Conservation (phyloP, 2,113 vertebrate species). For the Grus americana region DNA sequence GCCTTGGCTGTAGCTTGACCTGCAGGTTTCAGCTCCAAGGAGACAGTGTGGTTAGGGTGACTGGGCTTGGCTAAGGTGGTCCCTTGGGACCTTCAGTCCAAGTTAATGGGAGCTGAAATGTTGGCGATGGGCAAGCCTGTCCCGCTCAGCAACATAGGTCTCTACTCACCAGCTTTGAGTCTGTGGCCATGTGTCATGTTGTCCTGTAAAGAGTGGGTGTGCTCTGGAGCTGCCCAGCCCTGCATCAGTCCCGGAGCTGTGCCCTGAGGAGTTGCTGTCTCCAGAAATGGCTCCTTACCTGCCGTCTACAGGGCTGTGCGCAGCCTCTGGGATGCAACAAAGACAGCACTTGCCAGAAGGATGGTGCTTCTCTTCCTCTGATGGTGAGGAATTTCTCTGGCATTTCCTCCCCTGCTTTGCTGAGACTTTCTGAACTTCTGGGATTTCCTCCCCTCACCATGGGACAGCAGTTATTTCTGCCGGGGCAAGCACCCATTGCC, state of each 20-base stretch:
- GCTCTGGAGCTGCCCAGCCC: background rate
- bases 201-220: background rate
- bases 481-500: background rate
- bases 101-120: background rate
- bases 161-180: background rate
- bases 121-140: background rate
- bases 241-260: rapidly evolving
- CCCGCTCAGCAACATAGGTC: background rate
- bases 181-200: background rate
- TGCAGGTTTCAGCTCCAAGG: background rate
- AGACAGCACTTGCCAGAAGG: background rate
- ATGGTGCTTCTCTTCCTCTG: background rate
- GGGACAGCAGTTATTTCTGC: background rate
- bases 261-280: background rate
- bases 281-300: background rate
- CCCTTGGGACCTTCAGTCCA: background rate
- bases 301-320: rapidly evolving
- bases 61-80: background rate
- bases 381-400: background rate
- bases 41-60: background rate
- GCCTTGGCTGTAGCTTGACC: background rate
- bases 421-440: background rate
- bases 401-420: background rate
- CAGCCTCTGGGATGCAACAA: background rate
- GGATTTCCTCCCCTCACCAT: background rate